Base-by-base conservation (phyloP, 2,113 vertebrate species). In the Motacilla alba region DNA sequence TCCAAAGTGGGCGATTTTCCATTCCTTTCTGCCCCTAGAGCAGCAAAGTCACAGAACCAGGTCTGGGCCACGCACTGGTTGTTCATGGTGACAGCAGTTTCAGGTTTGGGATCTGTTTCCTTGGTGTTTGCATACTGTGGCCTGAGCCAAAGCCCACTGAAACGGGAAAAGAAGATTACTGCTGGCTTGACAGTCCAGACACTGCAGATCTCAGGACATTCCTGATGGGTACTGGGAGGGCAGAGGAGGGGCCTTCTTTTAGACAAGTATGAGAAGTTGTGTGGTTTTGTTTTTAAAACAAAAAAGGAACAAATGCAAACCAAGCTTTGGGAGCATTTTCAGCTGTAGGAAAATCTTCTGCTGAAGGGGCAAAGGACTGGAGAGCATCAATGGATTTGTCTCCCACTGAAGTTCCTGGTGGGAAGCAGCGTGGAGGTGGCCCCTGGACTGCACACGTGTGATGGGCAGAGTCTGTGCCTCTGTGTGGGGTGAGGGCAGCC, bases 51-150 rank as follows among this genome's bases (percentile, higher is more conserved):
- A 55, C 30, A 50, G 76, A 75, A 68, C 20, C 35, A 39, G 31
- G 30, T 68, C 13, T 0, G 0, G 50, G 22, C 4, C 26, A 9
- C 16, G 17, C 19, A 26, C n/a, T 56, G 53, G 9, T 39, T 49
- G 35, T 46, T 93, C 16, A 5, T 47, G 37, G 44, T 52, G 46
- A 35, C 35, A 76, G 15, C 12, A 30, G 15, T 68, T 80, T 68
- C 35, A 39, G 52, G 26, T 30, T 50, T 86, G 72, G 41, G 27
- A 21, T 74, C 70, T 78, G 10, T 43, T 82, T 68, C 35, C 27
- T 60, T 66, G 30, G 26, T 66, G 24, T 67, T 83, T 86, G n/a
- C 11, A 8, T 41, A 9, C 11, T 68, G 58, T 84, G 53, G 15
- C 67, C n/a, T 83, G 47, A 90, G 63, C n/a, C 31, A 87, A 67